A percentile compares a stretch with the other conserved stretches of the same genome.
These are phyloP conservation scores for Ceyx margarethae DNA, from an alignment of 2,113 vertebrate species.

Conservation along the genomic window DNA sequence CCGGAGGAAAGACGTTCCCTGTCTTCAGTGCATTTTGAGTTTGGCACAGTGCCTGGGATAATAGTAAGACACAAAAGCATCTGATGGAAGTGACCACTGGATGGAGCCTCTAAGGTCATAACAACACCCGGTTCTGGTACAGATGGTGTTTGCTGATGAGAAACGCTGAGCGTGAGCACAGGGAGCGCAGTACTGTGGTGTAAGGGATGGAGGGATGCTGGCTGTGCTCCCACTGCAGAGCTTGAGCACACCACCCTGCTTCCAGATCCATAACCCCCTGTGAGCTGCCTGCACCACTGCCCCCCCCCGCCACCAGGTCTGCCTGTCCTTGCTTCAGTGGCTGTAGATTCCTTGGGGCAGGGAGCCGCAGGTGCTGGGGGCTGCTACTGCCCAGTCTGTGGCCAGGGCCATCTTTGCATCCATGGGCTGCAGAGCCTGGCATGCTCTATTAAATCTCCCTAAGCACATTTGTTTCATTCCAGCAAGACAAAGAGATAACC, in stretches of 20 bases:
- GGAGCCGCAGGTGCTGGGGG: neutral
- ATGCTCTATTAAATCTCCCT: neutral
- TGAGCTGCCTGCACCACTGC: neutral
- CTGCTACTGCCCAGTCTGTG: neutral
- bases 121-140: neutral
- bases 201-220: neutral
- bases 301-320: neutral
- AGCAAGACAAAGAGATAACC: neutral
- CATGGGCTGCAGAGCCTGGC: too few relatives aligned
- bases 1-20: neutral
- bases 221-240: neutral
- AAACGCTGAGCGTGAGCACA: neutral
- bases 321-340: neutral
- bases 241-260: neutral
- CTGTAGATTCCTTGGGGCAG: neutral
- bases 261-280: neutral
- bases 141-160: neutral
- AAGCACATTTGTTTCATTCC: neutral
- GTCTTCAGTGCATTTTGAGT: neutral
- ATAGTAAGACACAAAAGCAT: neutral
- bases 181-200: neutral
- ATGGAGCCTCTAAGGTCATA: slow-evolving; percentile 51
- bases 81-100: slow-evolving; percentile 39
- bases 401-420: neutral
- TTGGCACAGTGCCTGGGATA: neutral